phyloP scores from a whole-genome alignment of 2,888 invertebrate species.

The Incurvaria masculella region DNA sequence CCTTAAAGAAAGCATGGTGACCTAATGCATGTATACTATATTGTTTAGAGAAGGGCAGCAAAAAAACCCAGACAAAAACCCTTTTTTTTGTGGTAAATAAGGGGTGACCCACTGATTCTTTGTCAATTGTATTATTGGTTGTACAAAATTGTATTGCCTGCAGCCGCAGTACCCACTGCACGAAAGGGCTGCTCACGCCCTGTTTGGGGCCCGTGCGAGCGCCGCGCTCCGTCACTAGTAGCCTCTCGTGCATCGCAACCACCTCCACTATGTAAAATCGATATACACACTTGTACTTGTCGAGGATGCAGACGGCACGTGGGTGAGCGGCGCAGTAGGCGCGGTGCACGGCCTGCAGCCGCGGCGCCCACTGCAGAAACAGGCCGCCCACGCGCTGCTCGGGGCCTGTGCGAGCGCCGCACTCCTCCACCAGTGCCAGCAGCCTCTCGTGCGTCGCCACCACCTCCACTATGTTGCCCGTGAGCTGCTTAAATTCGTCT shows the following conservation, averaged over 20 bases:
- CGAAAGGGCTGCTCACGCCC: slow-evolving; percentile 86
- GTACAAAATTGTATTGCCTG: slow-evolving; percentile 88
- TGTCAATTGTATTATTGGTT: no score
- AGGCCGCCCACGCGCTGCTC: slow-evolving; percentile 89
- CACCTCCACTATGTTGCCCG: slow-evolving; percentile 87
- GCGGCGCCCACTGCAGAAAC: slow-evolving; percentile 81
- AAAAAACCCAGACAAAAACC: no score
- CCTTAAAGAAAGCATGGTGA: no score
- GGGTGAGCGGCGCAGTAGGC: slow-evolving; percentile 94
- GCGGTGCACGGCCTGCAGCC: slow-evolving; percentile 80
- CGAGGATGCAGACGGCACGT: slow-evolving; percentile 88
- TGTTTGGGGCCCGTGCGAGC: slow-evolving; percentile 70
- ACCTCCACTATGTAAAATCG: slow-evolving; percentile 74
- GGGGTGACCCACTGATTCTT: no score
- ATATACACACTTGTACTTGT: slow-evolving; percentile 81
- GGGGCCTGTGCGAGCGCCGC: slow-evolving; percentile 64
- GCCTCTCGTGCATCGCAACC: slow-evolving; percentile 77
- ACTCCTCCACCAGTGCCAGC: slow-evolving; percentile 73
- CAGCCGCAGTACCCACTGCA: slow-evolving; percentile 78
- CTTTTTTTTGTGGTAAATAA: no score
- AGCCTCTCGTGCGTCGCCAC: slow-evolving; percentile 82
- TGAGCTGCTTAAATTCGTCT: slow-evolving; percentile 83
- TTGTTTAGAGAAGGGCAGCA: no score
- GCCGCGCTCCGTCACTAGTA: slow-evolving; percentile 79
- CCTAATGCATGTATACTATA: no score